Conservation (phyloP, 2,797 vertebrate species). For the Syngnathus rostellatus region DNA sequence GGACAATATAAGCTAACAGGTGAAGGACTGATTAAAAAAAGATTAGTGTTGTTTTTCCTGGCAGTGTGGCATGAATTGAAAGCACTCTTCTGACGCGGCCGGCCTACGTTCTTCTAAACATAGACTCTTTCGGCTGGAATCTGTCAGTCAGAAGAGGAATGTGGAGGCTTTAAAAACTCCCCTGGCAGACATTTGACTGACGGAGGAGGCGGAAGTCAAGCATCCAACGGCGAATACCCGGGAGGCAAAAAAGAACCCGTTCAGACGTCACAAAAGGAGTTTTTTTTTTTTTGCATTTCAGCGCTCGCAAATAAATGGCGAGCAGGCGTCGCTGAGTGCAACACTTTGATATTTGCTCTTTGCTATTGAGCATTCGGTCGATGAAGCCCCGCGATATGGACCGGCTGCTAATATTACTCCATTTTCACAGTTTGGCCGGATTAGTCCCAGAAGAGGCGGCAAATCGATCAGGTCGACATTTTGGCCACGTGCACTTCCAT, state of each 20-base stretch:
- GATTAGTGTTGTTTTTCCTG: background rate
- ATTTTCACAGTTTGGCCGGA: slow-evolving; percentile 1
- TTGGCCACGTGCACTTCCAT: background rate
- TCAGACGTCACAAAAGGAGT: too few relatives aligned
- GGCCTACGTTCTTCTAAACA: slow-evolving; percentile 5
- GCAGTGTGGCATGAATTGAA: background rate
- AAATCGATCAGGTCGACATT: background rate
- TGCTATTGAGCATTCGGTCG: background rate
- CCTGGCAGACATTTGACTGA: slow-evolving; percentile 5
- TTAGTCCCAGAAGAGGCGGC: background rate
- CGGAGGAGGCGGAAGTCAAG: slow-evolving; percentile 4
- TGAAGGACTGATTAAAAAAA: background rate
- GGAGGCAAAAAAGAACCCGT: background rate
- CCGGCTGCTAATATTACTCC: slow-evolving; percentile 2
- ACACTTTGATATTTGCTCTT: slow-evolving; percentile 4
- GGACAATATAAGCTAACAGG: background rate
- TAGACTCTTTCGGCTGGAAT: slow-evolving; percentile 1
- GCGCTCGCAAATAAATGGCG: too few relatives aligned
- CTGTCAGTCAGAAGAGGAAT: slow-evolving; percentile 5
- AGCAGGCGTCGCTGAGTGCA: background rate
- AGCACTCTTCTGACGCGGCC: background rate
- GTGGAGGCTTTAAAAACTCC: slow-evolving; percentile 6
- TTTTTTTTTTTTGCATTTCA: too few relatives aligned
- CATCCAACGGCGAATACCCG: background rate
- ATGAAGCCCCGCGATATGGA: background rate